Base-by-base conservation (phyloP, 1,140 invertebrate species). In the Holotrichia oblita region DNA sequence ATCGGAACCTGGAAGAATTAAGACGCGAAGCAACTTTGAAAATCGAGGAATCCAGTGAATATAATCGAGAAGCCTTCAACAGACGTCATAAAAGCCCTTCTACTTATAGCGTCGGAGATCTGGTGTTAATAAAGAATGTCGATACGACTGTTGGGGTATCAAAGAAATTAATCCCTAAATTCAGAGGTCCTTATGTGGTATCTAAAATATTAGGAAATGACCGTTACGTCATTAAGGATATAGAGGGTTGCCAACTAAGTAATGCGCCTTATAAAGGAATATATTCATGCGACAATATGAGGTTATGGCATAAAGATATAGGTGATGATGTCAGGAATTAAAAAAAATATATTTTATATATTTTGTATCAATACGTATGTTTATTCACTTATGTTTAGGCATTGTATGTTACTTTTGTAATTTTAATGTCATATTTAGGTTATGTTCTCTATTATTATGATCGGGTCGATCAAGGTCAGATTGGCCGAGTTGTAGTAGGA, bases 161-260 rank as follows among this genome's bases (percentile, higher is more conserved):
- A 48, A 79, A 79, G 74, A 79, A 79, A 40, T 24, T 77, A 48
- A 48, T 79, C 14, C 74, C 75, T 7, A 79, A 79, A 59, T 79
- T 42, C 48, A n/a, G n/a, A n/a, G n/a, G n/a, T n/a, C n/a, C n/a
- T n/a, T n/a, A n/a, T n/a, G n/a, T n/a, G n/a, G n/a, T n/a, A n/a
- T n/a, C n/a, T n/a, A n/a, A 82, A 79, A 61, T 82, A 4, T 79
- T 85, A 40, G 20, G 77, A 40, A 81, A 84, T 40, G 82, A 82
- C 78, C 59, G 84, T 69, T 85, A 84, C 69, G 59, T 84, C 3
- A 69, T 84, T 9, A 42, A 44, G 0, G 82, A 84, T 79, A 80
- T 84, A 40, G 78, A 79, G 0, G 82, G 79, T 14, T 81, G 79
- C 80, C 82, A 84, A 79, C 1, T 79, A 2, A 79, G 81, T 3